Evolutionary conservation across 1,140 invertebrate genomes (phyloP).

Genomic region (Anoplolepis gracilipes): DNA sequence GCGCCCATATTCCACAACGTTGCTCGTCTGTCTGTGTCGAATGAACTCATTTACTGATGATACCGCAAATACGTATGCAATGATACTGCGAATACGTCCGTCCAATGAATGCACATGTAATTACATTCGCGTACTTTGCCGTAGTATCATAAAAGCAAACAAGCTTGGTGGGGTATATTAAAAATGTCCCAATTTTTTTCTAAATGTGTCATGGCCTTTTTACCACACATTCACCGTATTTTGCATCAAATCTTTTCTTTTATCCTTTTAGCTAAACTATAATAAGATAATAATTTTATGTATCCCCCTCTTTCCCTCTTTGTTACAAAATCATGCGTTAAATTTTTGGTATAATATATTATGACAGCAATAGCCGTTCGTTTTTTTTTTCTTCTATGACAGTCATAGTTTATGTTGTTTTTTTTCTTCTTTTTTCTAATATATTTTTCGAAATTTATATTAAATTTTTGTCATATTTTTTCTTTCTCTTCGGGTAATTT

Average conservation of each 20-base stretch:
- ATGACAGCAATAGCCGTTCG: not conserved
- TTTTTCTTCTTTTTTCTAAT: no score
- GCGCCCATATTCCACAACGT: not conserved
- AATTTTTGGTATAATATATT: not conserved
- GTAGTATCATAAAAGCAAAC: not conserved
- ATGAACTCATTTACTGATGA: not conserved
- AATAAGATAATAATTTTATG: not conserved
- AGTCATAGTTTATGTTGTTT: not conserved
- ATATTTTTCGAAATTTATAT: no score
- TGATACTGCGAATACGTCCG: not conserved
- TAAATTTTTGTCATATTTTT: no score
- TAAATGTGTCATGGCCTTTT: not conserved
- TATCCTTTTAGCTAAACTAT: not conserved
- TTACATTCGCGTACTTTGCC: slow-evolving; percentile 6
- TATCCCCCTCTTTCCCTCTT: not conserved
- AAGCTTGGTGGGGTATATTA: slow-evolving; percentile 11
- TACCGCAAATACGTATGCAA: not conserved
- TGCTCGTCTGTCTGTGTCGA: not conserved
- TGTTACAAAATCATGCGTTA: not conserved
- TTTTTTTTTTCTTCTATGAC: not conserved
- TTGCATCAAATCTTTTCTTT: not conserved
- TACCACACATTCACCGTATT: not conserved
- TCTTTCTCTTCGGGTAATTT: no score
- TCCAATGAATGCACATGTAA: slow-evolving; percentile 5
- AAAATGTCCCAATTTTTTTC: not conserved